Evolutionary conservation across 2,888 invertebrate species (phyloP), one percentile per base, ranked within the genome.

Genomic region (Furcula furcula): DNA sequence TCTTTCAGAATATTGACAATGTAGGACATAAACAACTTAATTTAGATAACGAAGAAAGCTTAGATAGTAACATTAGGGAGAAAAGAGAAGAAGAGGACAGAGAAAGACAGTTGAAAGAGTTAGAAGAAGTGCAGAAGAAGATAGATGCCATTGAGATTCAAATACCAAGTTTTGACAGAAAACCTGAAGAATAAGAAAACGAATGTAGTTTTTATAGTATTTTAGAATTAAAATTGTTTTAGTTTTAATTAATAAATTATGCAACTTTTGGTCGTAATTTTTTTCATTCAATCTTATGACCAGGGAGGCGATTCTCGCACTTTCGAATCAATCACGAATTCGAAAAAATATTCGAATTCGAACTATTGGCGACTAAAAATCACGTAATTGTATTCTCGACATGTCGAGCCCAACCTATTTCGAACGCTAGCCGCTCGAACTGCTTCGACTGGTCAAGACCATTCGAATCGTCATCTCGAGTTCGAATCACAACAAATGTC

Each of bases 101-200:
- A 13, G 49, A 62, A 0, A 59, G 56, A 13, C 61, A 63, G 18
- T 19, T 66, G 5, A 67, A 68, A 31, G 57, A 68, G 25, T 36
- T 75, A 4, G 65, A 64, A 2, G 60, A 61, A 31, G 52, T 74
- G 5, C 60, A 72, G 7, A 64, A 20, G 23, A 71, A 62, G 36
- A 40, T 73, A 4, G 60, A 71, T 2, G 42, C 43, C 9, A 55
- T 66, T 0, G 34, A 54, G 13, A 29, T 68, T 1, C 20, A 11
- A 3, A 3, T 37, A 0, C 51, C 48, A 1, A 36, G 9, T 3
- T 39, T 36, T 16, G 29, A 26, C 0, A 36, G 3, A 1, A 28
- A 14, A 1, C 0, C 14, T 20, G 20, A 20, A 2, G 3, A 9
- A 20, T 20, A n/a, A 20, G 20, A 9, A n/a, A 7, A 20, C 9